Evolutionary conservation across 2,888 invertebrate species (phyloP), one percentile per base, ranked within the genome.

Genomic region (Hermaeophaga mercurialis): DNA sequence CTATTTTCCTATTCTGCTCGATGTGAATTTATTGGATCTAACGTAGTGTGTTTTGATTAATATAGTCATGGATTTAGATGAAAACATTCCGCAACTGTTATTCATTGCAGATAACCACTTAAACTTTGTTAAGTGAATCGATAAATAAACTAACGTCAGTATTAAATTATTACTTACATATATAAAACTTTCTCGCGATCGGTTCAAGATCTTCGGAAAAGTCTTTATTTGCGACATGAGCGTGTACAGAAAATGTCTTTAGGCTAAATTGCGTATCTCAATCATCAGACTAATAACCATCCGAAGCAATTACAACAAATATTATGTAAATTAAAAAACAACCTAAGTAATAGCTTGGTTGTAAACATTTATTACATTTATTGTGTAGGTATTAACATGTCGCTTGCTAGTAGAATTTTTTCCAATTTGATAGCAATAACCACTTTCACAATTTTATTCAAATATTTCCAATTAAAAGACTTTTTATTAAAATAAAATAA

Each of bases 1-100:
- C 56, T 43, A 56, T 56, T 56, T n/a, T 56, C 52, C 56, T 56
- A 56, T 45, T 56, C 34, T 17, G 17, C 17, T 43, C 24, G 41
- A 52, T 52, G 46, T 38, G 47, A 47, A 56, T 56, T 44, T 56
- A 43, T 47, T 47, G 47, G 56, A 15, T 24, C 24, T 24, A 44
- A 3, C 15, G 14, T 8, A 43, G 8, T 24, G 7, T 5, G 5
- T 12, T 19, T 41, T 41, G 24, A 44, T 44, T 44, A 44, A 44
- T 44, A 26, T 8, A 44, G 15, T 44, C 26, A 28, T 44, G 44
- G 44, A 44, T 44, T 44, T 44, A 44, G 26, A 44, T 44, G 15
- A 26, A 28, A 44, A 44, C 26, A 24, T 26, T 28, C 9, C 9
- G 15, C 9, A 12, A n/a, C 12, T 26, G 44, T 44, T 26, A 44